These are phyloP conservation scores for Alectoris magna DNA, from an alignment of 2,797 vertebrate species.

Conservation along the genomic window DNA sequence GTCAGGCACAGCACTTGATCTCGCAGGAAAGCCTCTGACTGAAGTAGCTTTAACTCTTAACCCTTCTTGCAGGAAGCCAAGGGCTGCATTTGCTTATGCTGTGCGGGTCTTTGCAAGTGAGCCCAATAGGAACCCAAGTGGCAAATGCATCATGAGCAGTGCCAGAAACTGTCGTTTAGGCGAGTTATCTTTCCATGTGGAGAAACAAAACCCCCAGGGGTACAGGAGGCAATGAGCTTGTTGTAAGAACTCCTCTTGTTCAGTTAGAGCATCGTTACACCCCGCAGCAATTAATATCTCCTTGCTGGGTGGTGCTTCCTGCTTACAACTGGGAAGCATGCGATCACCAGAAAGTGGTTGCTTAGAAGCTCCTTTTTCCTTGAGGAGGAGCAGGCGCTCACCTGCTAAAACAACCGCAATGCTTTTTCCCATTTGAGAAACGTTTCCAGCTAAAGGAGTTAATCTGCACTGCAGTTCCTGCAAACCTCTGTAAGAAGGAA, in stretches of 20 bases:
- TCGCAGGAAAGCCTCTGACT: neutral
- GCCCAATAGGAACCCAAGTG: neutral
- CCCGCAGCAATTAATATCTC: neutral
- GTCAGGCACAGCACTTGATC: neutral
- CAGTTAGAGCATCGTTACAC: fast-evolving
- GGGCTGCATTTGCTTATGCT: neutral
- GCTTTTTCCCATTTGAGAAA: fast-evolving
- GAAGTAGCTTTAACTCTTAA: neutral
- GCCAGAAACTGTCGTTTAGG: neutral
- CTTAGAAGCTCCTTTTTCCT: fast-evolving
- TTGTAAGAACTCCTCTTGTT: neutral
- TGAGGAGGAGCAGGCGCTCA: neutral
- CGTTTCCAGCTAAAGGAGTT: fast-evolving
- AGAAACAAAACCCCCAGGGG: neutral
- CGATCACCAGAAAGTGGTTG: neutral
- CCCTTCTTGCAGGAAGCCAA: neutral
- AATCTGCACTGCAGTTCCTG: fast-evolving
- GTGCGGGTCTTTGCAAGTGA: neutral
- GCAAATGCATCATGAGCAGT: too few species aligned
- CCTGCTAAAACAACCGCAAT: fast-evolving
- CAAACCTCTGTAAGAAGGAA: fast-evolving
- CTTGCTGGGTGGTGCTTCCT: fast-evolving
- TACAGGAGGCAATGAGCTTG: neutral
- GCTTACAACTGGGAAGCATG: neutral
- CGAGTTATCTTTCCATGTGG: neutral